Evolutionary conservation across 2,113 vertebrate genomes (phyloP).

Genomic region (Rhizomys pruinosus): DNA sequence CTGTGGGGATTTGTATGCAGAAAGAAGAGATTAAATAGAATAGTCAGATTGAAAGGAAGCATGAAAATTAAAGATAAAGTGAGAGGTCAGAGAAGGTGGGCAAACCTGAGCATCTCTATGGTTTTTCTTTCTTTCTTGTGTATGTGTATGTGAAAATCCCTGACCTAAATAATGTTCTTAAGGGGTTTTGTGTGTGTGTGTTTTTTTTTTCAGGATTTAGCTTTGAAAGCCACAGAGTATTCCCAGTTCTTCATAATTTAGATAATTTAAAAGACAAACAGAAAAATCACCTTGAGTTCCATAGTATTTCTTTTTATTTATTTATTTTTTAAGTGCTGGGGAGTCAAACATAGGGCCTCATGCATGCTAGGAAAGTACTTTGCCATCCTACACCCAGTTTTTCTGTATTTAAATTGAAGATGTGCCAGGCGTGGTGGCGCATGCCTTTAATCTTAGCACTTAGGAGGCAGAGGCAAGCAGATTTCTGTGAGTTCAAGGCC

Average conservation of each 20-base stretch:
- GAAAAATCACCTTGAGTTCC: neutral
- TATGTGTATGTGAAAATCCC: neutral
- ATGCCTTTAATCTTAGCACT: no score
- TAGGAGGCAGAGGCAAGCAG: no score
- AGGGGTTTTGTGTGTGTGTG: neutral
- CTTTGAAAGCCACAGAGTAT: slow-evolving; percentile 15
- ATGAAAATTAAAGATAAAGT: slow-evolving; percentile 38
- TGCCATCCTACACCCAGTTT: no score
- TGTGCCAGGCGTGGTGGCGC: no score
- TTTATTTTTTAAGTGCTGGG: neutral
- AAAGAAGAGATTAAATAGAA: slow-evolving; percentile 26
- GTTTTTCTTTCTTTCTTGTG: neutral
- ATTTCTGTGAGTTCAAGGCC: no score
- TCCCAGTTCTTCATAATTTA: slow-evolving; percentile 10
- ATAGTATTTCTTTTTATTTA: neutral
- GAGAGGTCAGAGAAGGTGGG: neutral
- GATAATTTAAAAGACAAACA: neutral
- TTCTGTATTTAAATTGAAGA: no score
- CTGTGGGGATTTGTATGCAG: neutral
- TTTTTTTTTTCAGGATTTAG: neutral
- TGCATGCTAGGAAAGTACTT: no score
- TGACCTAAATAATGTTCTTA: neutral
- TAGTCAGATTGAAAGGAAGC: neutral
- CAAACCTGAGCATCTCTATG: neutral
- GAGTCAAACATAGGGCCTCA: no score